Base-by-base conservation (phyloP, 2,888 invertebrate genomes). In the Phengaris arion region DNA sequence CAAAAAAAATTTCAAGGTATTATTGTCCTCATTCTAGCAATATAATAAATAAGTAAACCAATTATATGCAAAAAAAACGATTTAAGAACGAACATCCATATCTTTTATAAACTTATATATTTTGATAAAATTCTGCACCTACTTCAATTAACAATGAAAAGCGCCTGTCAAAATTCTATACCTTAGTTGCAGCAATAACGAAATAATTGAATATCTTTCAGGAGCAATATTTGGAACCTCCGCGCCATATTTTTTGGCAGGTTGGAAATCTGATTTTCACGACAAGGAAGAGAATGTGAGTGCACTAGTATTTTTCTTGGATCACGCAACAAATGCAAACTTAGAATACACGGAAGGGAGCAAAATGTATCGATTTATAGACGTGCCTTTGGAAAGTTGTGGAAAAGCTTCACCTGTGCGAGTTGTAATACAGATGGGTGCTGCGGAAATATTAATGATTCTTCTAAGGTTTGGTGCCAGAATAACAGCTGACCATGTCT, bases 181-280 rank as follows among this genome's bases (percentile, higher is more conserved):
- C 22, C 59, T 5, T 5, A 10, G 59, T 59, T 22, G 59, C 35
- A 6, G 12, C 6, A 12, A 64, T 13, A 59, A 15, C 15, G 13
- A 45, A 45, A 4, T 45, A 12, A 45, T 22, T 10, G 35, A 35
- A 64, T 10, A 59, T 10, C 6, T 96, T 85, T 87, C 95, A 83
- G 97, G 97, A 4, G 97, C 97, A 10, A 94, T 98, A 78, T 97
- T 97, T 81, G 98, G 98, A 0, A 95, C 96, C 52, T 95, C 96
- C 82, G 97, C 97, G 2, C 96, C 97, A 0, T 96, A 97, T 83
- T 96, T 97, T 80, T 92, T 98, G 79, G 96, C 97, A 0, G 97
- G 97, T 6, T 97, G 97, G 97, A 97, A 97, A 83, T 97, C 97
- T 79, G 97, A 98, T 86, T 97, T 97, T 83, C 94, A 94, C 80